Evolutionary conservation across 1,140 invertebrate species (phyloP).

Genomic region (Campoletis sonorensis): DNA sequence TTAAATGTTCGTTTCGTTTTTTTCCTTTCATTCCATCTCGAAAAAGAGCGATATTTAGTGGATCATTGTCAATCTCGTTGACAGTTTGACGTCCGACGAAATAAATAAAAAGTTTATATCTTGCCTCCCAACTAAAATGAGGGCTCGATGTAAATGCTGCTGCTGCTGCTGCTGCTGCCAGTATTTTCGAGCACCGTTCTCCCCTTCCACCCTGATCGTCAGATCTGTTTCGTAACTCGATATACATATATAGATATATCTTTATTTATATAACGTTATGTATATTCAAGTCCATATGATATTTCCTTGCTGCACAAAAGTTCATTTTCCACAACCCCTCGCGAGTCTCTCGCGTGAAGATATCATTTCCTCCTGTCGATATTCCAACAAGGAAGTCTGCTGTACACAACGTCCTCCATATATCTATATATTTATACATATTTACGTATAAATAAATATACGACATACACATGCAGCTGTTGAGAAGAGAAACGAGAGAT

Average conservation of each 20-base stretch:
- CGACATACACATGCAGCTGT: neutral
- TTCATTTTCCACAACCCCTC: slow-evolving; percentile 29
- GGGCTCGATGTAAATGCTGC: neutral
- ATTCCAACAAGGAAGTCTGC: slow-evolving; percentile 9
- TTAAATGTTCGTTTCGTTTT: no score
- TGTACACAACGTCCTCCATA: neutral
- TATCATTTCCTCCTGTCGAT: slow-evolving; percentile 47
- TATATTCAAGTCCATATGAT: neutral
- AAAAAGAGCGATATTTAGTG: neutral
- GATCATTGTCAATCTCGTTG: neutral
- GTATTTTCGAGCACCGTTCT: neutral
- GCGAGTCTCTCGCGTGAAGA: slow-evolving; percentile 32
- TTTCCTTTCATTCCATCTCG: neutral
- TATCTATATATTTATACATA: neutral
- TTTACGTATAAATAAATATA: neutral
- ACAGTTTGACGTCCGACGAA: neutral
- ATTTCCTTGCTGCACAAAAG: slow-evolving; percentile 12
- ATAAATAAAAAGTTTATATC: neutral
- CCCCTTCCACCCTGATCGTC: neutral
- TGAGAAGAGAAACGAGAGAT: neutral
- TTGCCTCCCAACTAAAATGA: neutral
- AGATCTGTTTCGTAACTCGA: slow-evolving; percentile 4
- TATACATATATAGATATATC: no score
- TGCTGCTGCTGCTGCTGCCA: no score
- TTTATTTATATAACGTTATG: neutral